Conservation (phyloP, 53 echinoderm and acorn worm species). For the Apostichopus leukothele region DNA sequence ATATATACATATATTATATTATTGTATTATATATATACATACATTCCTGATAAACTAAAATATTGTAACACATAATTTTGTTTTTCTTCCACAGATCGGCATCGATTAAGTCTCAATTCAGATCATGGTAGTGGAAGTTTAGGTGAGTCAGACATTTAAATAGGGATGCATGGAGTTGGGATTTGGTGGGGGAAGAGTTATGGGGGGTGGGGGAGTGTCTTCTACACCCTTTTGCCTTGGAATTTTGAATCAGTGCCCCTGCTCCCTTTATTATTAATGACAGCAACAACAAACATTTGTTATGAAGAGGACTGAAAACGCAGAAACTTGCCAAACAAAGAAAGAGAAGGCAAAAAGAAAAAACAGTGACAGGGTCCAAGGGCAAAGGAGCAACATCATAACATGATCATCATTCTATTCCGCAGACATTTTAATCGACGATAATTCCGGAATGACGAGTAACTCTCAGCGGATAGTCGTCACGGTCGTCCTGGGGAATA, state of each 20-base stretch:
- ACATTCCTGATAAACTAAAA: no score
- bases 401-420: background rate
- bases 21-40: no score
- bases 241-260: no score
- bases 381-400: background rate
- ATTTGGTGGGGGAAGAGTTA: no score
- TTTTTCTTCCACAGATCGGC: constrained; percentile 61
- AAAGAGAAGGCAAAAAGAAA: background rate
- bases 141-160: constrained; percentile 45
- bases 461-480: constrained; percentile 93
- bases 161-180: no score
- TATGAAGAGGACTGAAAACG: background rate
- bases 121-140: constrained; percentile 91
- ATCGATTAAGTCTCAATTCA: constrained; percentile 89
- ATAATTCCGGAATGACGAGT: constrained; percentile 96
- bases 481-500: constrained; percentile 76
- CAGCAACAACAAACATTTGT: background rate
- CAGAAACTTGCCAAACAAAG: no score
- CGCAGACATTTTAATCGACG: constrained; percentile 90
- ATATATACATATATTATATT: no score
- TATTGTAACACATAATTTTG: background rate
- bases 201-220: no score
- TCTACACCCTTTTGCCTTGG: no score
- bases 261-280: background rate
- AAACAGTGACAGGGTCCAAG: background rate